Evolutionary conservation across 2,888 invertebrate species (phyloP), one percentile per base, ranked within the genome.

Genomic region (Perithous albicinctus): DNA sequence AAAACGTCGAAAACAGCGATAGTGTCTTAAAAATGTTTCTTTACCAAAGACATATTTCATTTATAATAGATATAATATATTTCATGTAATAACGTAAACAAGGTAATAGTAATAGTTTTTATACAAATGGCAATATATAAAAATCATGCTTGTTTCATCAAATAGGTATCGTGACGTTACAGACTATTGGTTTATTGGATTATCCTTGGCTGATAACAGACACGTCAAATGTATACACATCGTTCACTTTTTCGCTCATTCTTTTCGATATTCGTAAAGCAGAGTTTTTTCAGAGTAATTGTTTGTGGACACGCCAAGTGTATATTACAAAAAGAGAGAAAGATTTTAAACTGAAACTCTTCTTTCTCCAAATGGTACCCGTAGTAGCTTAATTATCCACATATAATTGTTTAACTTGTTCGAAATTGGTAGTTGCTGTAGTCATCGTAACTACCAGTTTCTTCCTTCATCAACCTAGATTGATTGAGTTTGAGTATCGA

Each of bases 1-100:
- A 54, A 26, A 26, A 54, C 5, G 5, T 12, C 0, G 3, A 54
- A 26, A 54, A 12, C 23, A 23, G n/a, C 12, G 1, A 23, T 54
- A 26, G 1, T 26, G 23, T 18, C 46, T 48, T 48, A 1, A 18
- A 18, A 48, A 48, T 38, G 26, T 41, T 66, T 66, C 73, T 72
- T 78, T 70, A 78, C 66, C 59, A 72, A 73, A 73, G 59, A 78
- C 56, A 61, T 59, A 59, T 66, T 66, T 66, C 35, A 48, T 77
- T 77, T 88, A 88, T 86, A 86, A 86, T 89, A 87, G 86, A 88
- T 87, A 87, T 88, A 87, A 90, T 88, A 87, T 89, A 89, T 89
- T 89, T 89, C 84, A 89, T 86, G 77, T 89, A 86, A 87, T 89
- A 90, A 90, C 88, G 84, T 88, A 90, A 90, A 89, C 89, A 89